A percentile compares a stretch with the other conserved stretches of the same genome.
Conservation (phyloP, 1,140 invertebrate genomes). For the Mercenaria mercenaria region DNA sequence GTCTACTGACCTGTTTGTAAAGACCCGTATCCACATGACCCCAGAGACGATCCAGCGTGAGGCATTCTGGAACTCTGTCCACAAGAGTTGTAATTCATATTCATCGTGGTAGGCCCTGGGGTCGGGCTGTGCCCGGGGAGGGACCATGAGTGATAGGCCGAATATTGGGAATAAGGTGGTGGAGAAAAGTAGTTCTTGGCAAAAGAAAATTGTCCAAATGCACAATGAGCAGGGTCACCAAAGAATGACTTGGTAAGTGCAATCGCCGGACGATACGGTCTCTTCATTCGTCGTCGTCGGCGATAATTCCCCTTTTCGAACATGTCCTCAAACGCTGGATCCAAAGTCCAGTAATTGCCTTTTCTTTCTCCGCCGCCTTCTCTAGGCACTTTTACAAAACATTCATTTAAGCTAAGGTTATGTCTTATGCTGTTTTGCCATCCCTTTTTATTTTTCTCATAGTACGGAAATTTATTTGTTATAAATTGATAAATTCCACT, state of each 20-base stretch:
- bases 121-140: slow-evolving; percentile 72
- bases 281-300: slow-evolving; percentile 82
- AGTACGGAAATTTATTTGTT: slow-evolving; percentile 84
- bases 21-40: slow-evolving; percentile 74
- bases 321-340: slow-evolving; percentile 85
- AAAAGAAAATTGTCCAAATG: slow-evolving; percentile 81
- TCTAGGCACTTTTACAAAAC: slow-evolving; percentile 85
- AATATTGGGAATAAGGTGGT: slow-evolving; percentile 81
- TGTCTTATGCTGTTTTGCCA: slow-evolving; percentile 86
- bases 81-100: slow-evolving; percentile 79
- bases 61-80: slow-evolving; percentile 75
- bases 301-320: slow-evolving; percentile 86
- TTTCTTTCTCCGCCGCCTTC: slow-evolving; percentile 84
- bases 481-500: slow-evolving; percentile 86
- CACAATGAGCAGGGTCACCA: slow-evolving; percentile 76
- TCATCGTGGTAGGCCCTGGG: slow-evolving; percentile 66
- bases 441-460: slow-evolving; percentile 85
- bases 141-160: slow-evolving; percentile 80
- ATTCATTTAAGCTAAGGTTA: slow-evolving; percentile 85
- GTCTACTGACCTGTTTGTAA: slow-evolving; percentile 61
- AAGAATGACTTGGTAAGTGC: slow-evolving; percentile 82
- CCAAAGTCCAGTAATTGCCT: slow-evolving; percentile 85
- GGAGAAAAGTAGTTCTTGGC: slow-evolving; percentile 81
- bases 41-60: slow-evolving; percentile 68
- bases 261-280: slow-evolving; percentile 82